Base-by-base conservation (phyloP, 2,888 invertebrate genomes). In the Ceramica pisi region DNA sequence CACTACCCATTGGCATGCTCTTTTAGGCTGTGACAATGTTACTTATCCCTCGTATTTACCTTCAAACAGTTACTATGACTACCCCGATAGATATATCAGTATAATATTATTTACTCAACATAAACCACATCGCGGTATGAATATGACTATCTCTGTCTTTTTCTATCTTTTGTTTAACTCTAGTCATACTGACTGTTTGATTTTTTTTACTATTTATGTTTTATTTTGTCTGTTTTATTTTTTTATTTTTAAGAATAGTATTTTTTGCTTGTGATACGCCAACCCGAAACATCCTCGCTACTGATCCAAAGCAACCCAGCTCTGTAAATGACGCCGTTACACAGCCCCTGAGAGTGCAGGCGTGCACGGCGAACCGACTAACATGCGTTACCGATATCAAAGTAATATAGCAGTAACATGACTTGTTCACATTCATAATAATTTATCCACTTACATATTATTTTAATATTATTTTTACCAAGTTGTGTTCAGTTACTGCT, bases 181-280 rank as follows among this genome's bases (percentile, higher is more conserved):
- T 93, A 95, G 95, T 96, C 96, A 96, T 96, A 96, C 95, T 96
- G 96, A 95, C 96, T 96, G 96, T 96, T 96, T 96, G 96, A 91
- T 95, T 95, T 94, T 62, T 93, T 91, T 89, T 81, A 87, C 87
- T 86, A 88, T 89, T 87, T 90, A 88, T 90, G 85, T 85, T 85
- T 85, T 87, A 83, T 86, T 88, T 89, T 90, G 83, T 90, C 87
- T 90, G 88, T 90, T 88, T 89, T 87, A 86, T 83, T 84, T 89
- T 90, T 87, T 90, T 90, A 90, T 85, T 90, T 91, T 92, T 90
- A 90, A 90, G 90, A 89, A 92, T 93, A 94, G 94, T 94, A 92
- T 94, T 93, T 92, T 94, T 95, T 95, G 96, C 96, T 96, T 96
- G 95, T 94, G 94, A 93, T 86, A 88, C 95, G 94, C 95, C 94